Evolutionary conservation across 1,140 invertebrate species (phyloP).

Genomic region (Eupristina koningsbergeri): DNA sequence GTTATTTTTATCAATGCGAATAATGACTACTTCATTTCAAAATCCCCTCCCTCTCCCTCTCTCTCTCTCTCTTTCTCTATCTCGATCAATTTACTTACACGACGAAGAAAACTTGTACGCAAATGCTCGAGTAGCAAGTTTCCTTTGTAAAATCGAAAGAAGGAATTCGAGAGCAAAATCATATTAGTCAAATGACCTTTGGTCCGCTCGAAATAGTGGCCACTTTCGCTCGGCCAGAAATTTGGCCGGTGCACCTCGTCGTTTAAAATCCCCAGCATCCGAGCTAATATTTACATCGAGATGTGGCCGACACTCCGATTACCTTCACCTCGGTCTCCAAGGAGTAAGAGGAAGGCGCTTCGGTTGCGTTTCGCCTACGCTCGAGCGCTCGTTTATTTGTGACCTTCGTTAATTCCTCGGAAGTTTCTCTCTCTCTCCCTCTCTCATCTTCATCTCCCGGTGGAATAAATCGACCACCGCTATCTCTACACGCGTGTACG

Average conservation of each 20-base stretch:
- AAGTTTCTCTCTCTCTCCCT: neutral
- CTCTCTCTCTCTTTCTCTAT: too few relatives aligned
- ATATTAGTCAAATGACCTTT: neutral
- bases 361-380: conserved; percentile 49
- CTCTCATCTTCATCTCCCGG: too few relatives aligned
- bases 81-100: too few relatives aligned
- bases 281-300: neutral
- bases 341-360: conserved; percentile 40
- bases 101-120: too few relatives aligned
- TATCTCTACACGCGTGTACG: conserved; percentile 17
- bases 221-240: neutral
- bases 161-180: too few relatives aligned
- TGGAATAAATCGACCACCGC: conserved; percentile 15
- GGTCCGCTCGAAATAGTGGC: neutral
- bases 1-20: too few relatives aligned
- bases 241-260: neutral
- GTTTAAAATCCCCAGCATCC: neutral
- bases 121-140: too few relatives aligned
- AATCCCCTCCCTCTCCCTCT: too few relatives aligned
- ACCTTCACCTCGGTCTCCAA: conserved; percentile 6
- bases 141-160: too few relatives aligned
- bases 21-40: too few relatives aligned
- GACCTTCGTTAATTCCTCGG: conserved; percentile 58
- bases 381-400: conserved; percentile 53
- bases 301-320: neutral